Evolutionary conservation across 2,113 vertebrate species (phyloP).

Genomic region (Ivindomyrus marchei): DNA sequence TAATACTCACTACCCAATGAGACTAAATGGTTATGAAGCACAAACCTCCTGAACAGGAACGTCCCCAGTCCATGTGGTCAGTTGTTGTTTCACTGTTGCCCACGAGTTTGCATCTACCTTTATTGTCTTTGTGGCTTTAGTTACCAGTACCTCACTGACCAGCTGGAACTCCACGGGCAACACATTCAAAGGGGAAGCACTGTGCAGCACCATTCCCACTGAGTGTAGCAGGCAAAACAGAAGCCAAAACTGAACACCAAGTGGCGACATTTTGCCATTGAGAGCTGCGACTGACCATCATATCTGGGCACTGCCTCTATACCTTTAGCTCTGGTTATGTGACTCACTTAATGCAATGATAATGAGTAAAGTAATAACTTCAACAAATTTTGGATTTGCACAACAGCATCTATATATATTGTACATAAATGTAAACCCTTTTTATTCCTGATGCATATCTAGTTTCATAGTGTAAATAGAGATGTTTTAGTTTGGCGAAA

Average conservation of each 20-base stretch:
- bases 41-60: constrained; percentile 6
- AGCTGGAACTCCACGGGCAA: neutral
- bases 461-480: constrained; percentile 72
- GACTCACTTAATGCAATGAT: constrained; percentile 43
- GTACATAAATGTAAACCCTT: constrained; percentile 69
- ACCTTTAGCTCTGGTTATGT: constrained; percentile 28
- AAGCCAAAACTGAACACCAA: neutral
- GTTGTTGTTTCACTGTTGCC: neutral
- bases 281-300: neutral
- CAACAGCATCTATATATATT: constrained; percentile 66
- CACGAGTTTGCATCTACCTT: neutral
- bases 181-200: neutral
- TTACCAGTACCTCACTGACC: neutral
- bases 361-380: constrained; percentile 49
- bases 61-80: neutral
- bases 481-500: constrained; percentile 55
- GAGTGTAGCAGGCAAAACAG: neutral
- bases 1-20: constrained; percentile 27
- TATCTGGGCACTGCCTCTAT: neutral
- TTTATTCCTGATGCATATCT: constrained; percentile 67
- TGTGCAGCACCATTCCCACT: neutral
- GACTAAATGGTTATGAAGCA: constrained; percentile 24
- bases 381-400: constrained; percentile 51
- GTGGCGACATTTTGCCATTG: neutral
- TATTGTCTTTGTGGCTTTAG: neutral